These are phyloP conservation scores for Megamerina dolium DNA, from an alignment of 2,888 invertebrate species.

Conservation along the genomic window DNA sequence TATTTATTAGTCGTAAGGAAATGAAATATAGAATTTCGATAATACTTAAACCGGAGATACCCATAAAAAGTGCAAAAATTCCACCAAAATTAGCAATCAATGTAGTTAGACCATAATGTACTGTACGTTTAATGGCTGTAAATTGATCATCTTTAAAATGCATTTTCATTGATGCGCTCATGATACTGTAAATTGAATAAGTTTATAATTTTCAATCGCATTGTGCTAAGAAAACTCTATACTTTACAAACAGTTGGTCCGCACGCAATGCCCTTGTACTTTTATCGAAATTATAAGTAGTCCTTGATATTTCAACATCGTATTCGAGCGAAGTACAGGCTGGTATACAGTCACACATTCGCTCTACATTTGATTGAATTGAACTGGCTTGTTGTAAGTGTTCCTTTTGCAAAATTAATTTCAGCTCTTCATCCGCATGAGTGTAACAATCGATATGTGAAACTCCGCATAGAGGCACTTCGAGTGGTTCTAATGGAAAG, in stretches of 20 bases:
- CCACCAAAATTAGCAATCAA: constrained; percentile 66
- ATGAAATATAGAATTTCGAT: constrained; percentile 55
- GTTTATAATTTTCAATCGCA: not conserved
- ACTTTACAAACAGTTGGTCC: constrained; percentile 39
- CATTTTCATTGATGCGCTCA: constrained; percentile 57
- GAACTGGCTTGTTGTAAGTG: constrained; percentile 34
- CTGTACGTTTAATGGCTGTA: constrained; percentile 61
- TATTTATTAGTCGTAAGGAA: constrained; percentile 46
- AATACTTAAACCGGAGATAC: constrained; percentile 46
- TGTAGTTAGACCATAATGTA: constrained; percentile 61
- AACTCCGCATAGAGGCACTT: constrained; percentile 44
- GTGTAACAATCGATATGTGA: constrained; percentile 42
- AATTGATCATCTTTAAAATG: constrained; percentile 69
- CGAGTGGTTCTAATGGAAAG: constrained; percentile 35
- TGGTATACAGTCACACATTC: constrained; percentile 43
- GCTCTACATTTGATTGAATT: constrained; percentile 24
- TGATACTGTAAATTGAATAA: constrained; percentile 42
- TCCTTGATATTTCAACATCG: constrained; percentile 43
- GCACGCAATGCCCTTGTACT: constrained; percentile 37
- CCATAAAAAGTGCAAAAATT: constrained; percentile 53
- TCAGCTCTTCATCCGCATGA: constrained; percentile 37
- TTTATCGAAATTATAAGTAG: constrained; percentile 32
- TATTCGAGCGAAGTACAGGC: constrained; percentile 44
- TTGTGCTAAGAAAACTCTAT: constrained; percentile 10
- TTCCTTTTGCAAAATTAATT: constrained; percentile 34